Evolutionary conservation across 2,888 invertebrate genomes (phyloP).

Genomic region (Schizotus pectinicornis): DNA sequence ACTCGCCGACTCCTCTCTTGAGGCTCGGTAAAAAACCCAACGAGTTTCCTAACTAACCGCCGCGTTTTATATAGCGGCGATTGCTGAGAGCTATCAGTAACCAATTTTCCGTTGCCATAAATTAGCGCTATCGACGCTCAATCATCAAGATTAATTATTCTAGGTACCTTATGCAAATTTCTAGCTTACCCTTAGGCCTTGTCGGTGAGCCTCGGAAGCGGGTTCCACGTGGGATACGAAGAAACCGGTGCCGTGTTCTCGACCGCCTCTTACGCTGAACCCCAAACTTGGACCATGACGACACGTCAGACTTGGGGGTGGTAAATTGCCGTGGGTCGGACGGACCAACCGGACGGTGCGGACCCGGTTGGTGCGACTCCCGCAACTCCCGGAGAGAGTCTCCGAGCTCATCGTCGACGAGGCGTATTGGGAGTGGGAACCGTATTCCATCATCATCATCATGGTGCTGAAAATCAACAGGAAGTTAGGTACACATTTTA

Average conservation of each 20-base stretch:
- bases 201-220: conserved; percentile 84
- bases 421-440: conserved; percentile 50
- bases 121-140: too few species aligned
- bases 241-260: conserved; percentile 91
- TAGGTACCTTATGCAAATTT: neutral
- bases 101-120: too few species aligned
- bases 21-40: too few species aligned
- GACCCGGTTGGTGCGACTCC: conserved; percentile 63
- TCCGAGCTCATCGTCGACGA: conserved; percentile 54
- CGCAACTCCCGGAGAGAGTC: conserved; percentile 57
- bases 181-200: conserved; percentile 81
- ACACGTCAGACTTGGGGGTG: conserved; percentile 59
- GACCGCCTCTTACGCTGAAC: conserved; percentile 84
- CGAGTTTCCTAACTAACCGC: too few species aligned
- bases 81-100: too few species aligned
- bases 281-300: conserved; percentile 74
- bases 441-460: conserved; percentile 50
- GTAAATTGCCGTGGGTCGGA: conserved; percentile 52
- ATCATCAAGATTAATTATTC: too few species aligned
- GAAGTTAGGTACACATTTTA: neutral
- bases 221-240: conserved; percentile 88
- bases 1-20: too few species aligned
- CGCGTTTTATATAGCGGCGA: too few species aligned
- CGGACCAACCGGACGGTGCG: conserved; percentile 66
- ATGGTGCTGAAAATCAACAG: conserved; percentile 27